Evolutionary conservation across 2,113 vertebrate genomes (phyloP), one percentile per base, ranked within the genome.

Genomic region (Climacteris rufus): DNA sequence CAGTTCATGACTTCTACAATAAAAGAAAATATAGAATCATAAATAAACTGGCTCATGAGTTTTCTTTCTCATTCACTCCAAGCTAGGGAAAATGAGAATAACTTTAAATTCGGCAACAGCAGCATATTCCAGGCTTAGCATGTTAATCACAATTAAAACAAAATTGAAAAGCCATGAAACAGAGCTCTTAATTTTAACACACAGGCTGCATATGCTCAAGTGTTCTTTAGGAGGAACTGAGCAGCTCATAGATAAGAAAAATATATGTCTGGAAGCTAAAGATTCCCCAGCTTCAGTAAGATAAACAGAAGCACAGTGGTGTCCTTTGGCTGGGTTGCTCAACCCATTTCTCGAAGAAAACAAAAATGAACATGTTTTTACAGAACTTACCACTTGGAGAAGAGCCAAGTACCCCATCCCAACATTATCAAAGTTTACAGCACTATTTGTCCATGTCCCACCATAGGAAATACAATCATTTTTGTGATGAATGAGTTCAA

Each of bases 341-440:
- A 90, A 27, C 4, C 18, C 24, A 66, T 66, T 49, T 45, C 40
- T 22, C 56, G 11, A 72, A 37, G 44, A 87, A 81, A 70, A 83
- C 54, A 49, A 35, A 82, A 60, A 10, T 6, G 9, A 85, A 1
- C 4, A 42, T 7, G 14, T 20, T 52, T 61, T 9, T 28, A 53
- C 44, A 40, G n/a, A 69, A 94, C 98, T 96, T 75, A 98, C 98
- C 97, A 98, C 98, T 60, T 98, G 97, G 2, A 98, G 97, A 56
- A 98, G 97, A 69, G 98, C 97, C 24, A 98, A 92, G 92, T 98
- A 98, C 53, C 98, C 98, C n/a, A 92, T 97, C 10, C 87, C 95
- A 81, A 98, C 97, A 2, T 98, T 69, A 75, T 98, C 97, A 87
- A 98, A 98, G 87, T 98, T 98, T 35, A 98, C 96, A 23, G 27